Percentiles rank a stretch among this genome's conserved stretches.
Evolutionary conservation across 1,140 invertebrate genomes (phyloP).

Genomic region (Araneus ventricosus): DNA sequence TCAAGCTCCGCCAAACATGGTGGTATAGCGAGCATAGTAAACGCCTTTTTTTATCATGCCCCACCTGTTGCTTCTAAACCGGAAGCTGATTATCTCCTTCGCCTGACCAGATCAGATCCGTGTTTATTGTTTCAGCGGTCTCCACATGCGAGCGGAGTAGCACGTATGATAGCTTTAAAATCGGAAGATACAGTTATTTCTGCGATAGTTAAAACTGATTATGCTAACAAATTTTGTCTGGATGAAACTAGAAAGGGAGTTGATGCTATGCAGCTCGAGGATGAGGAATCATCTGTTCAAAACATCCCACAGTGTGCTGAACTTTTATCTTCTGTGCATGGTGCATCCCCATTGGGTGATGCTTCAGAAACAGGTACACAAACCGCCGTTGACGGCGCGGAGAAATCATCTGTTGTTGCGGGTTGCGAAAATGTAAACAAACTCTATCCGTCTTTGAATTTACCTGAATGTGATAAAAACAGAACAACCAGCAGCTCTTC

Average conservation of each 20-base stretch:
- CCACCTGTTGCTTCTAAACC: constrained; percentile 68
- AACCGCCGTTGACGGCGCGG: neutral
- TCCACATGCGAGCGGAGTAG: neutral
- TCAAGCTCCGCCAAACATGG: constrained; percentile 67
- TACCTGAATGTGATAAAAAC: neutral
- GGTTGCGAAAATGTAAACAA: neutral
- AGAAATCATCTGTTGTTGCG: neutral
- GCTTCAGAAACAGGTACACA: neutral
- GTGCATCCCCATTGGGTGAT: constrained; percentile 28
- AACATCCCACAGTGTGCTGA: constrained; percentile 2
- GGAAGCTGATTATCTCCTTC: constrained; percentile 67
- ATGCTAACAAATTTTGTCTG: constrained; percentile 48
- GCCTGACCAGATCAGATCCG: constrained; percentile 61
- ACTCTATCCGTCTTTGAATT: neutral
- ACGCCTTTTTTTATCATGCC: constrained; percentile 72
- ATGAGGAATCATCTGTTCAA: constrained; percentile 7
- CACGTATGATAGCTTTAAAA: constrained; percentile 59
- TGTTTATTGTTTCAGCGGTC: constrained; percentile 57
- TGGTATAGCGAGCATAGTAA: constrained; percentile 30
- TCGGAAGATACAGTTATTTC: neutral
- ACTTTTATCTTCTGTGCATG: neutral
- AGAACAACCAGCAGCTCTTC: neutral
- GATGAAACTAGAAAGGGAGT: neutral
- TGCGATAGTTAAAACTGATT: constrained; percentile 11
- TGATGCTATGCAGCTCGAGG: constrained; percentile 51